A percentile compares a stretch with the other conserved stretches of the same genome.
These are phyloP conservation scores for Syrmaticus mikado DNA, from an alignment of 2,113 vertebrate species.

Conservation along the genomic window DNA sequence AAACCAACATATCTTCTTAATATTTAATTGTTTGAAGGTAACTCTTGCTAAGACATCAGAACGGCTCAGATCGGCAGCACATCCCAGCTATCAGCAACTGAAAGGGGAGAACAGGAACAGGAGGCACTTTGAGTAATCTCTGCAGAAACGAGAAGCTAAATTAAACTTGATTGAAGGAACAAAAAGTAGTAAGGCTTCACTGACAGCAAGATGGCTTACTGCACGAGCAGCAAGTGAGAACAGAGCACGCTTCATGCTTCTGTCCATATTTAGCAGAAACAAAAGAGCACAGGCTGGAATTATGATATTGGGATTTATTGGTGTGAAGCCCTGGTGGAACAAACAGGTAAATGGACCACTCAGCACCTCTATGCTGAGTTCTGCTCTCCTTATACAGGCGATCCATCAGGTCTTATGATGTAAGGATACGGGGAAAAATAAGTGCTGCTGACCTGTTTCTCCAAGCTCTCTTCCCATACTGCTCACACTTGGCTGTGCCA, in stretches of 20 bases:
- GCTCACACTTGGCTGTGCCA: background rate
- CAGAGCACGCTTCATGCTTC: background rate
- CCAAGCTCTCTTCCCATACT: background rate
- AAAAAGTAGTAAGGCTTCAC: background rate
- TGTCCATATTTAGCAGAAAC: background rate
- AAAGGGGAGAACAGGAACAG: background rate
- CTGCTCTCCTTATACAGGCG: background rate
- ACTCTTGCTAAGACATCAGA: background rate
- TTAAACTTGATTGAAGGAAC: background rate
- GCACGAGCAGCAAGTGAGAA: background rate
- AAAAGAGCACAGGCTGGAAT: background rate
- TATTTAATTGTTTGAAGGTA: background rate
- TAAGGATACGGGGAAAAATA: background rate
- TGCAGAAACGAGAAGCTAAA: background rate
- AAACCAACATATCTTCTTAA: background rate
- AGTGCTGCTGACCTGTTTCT: background rate
- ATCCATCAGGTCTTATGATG: conserved; percentile 4
- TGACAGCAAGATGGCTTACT: background rate
- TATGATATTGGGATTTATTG: background rate
- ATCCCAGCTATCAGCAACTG: background rate
- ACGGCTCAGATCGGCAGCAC: background rate
- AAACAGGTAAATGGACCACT: background rate
- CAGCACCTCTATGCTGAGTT: background rate
- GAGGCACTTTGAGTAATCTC: background rate
- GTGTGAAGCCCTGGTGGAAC: background rate